Evolutionary conservation across 2,888 invertebrate genomes (phyloP).

Genomic region (Tipula confusa): DNA sequence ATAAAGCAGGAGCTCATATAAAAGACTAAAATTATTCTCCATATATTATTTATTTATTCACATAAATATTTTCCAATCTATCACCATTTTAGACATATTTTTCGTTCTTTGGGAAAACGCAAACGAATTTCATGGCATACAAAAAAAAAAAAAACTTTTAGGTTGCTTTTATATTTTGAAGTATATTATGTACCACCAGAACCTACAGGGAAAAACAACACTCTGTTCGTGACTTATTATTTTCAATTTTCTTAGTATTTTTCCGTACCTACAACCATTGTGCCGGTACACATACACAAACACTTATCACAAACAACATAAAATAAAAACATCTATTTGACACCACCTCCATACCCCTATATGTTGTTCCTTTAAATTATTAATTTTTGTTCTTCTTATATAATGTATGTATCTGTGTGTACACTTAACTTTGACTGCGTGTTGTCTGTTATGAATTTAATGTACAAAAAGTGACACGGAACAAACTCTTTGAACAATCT

Average conservation of each 20-base stretch:
- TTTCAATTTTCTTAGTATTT: neutral
- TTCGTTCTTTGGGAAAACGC: neutral
- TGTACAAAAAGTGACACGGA: neutral
- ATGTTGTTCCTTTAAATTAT: neutral
- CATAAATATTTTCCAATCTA: neutral
- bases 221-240: neutral
- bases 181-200: too few species aligned
- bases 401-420: neutral
- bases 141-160: neutral
- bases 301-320: too few species aligned
- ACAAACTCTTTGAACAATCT: neutral
- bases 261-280: neutral
- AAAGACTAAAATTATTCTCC: neutral
- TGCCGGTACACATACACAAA: neutral
- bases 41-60: neutral
- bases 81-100: constrained; percentile 7
- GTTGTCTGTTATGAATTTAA: neutral
- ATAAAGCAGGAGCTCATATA: neutral
- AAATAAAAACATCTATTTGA: too few species aligned
- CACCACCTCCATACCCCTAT: too few species aligned
- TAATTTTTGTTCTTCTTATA: neutral
- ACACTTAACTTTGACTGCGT: neutral
- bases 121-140: neutral
- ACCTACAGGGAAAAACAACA: neutral
- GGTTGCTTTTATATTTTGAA: neutral